Conservation (phyloP, 1,140 invertebrate genomes). For the Drosophila nigromelanica region DNA sequence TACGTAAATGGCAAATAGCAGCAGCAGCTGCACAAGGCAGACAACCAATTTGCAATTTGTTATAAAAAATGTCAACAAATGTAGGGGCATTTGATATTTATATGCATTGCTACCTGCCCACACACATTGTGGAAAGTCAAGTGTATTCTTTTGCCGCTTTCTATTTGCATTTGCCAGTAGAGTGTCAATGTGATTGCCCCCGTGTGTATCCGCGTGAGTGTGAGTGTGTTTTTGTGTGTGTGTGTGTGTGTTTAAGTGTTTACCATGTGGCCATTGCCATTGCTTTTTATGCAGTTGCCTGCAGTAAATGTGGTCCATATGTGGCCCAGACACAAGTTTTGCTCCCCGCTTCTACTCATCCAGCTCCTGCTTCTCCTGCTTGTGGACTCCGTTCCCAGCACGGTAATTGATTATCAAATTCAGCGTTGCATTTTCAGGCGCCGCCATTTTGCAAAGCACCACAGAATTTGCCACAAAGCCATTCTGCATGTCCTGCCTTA, state of each 20-base stretch:
- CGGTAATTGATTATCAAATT: constrained; percentile 80
- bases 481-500: constrained; percentile 22
- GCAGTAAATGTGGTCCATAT: constrained; percentile 66
- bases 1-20: constrained; percentile 31
- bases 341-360: not conserved
- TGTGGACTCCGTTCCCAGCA: constrained; percentile 27
- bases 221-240: constrained; percentile 9
- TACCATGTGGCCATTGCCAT: constrained; percentile 44
- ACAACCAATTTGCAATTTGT: constrained; percentile 75
- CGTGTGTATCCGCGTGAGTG: constrained; percentile 26
- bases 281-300: constrained; percentile 44
- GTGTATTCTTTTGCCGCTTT: constrained; percentile 33
- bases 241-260: constrained; percentile 40
- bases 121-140: constrained; percentile 26
- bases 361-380: not conserved
- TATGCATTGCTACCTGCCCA: constrained; percentile 54
- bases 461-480: constrained; percentile 43
- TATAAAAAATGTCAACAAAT: constrained; percentile 74
- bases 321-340: constrained; percentile 30
- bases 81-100: constrained; percentile 62
- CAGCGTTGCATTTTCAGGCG: constrained; percentile 63
- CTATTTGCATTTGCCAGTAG: constrained; percentile 23
- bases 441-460: constrained; percentile 30
- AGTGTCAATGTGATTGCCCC: constrained; percentile 30
- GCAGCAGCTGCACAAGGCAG: constrained; percentile 56